Conservation (phyloP, 2,797 vertebrate genomes). For the Brachyalestes nurse region DNA sequence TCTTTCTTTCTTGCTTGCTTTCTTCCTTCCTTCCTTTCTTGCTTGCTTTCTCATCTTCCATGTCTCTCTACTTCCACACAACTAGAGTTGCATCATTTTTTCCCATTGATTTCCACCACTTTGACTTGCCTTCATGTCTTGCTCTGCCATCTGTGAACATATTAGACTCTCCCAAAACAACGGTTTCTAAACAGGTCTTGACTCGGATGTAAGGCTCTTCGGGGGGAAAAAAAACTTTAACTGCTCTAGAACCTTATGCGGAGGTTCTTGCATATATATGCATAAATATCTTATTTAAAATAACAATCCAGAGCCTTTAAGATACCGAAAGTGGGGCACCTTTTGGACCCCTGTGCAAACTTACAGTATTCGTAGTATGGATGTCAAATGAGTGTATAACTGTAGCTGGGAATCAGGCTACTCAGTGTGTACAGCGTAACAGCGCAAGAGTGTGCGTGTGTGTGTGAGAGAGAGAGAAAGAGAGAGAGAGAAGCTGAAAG, state of each 20-base stretch:
- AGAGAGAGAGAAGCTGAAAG: slow-evolving; percentile 65
- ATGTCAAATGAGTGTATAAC: neutral
- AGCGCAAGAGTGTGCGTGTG: slow-evolving; percentile 11
- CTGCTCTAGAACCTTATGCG: too few relatives aligned
- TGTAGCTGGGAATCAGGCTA: slow-evolving; percentile 5
- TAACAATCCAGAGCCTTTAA: too few relatives aligned
- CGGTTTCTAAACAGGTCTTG: neutral
- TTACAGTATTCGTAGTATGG: neutral
- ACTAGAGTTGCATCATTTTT: slow-evolving; percentile 65
- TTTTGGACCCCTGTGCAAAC: neutral
- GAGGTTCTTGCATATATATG: too few relatives aligned
- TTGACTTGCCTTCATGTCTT: slow-evolving; percentile 58
- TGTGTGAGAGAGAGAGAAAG: slow-evolving; percentile 33
- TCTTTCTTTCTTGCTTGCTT: slow-evolving; percentile 58
- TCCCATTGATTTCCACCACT: slow-evolving; percentile 64
- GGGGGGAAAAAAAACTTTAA: too few relatives aligned
- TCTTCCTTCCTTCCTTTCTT: slow-evolving; percentile 59
- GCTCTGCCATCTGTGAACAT: slow-evolving; percentile 36
- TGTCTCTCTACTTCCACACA: slow-evolving; percentile 55
- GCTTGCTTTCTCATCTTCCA: slow-evolving; percentile 60
- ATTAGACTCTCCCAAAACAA: neutral
- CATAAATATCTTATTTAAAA: too few relatives aligned
- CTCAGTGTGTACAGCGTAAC: slow-evolving; percentile 29
- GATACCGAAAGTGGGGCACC: too few relatives aligned
- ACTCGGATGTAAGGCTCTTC: neutral